Base-by-base conservation (phyloP, 2,113 vertebrate species). In the Sitta europaea region DNA sequence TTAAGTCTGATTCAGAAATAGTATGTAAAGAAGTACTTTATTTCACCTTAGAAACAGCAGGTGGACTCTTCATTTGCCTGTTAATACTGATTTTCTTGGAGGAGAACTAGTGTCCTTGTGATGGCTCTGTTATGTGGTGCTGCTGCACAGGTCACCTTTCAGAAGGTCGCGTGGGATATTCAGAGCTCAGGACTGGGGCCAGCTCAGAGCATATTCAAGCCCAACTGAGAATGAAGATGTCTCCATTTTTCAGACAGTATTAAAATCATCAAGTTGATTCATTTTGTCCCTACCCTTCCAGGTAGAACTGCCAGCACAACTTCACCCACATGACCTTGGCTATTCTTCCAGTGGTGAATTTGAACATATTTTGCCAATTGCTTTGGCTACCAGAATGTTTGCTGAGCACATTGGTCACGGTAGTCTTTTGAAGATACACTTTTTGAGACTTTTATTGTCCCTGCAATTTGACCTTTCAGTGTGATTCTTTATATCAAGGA, bases 331-430 rank as follows among this genome's bases (percentile, higher is more conserved):
- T 18, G 51, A 76, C 20, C 33, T 40, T 65, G 8, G 66, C 29
- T 57, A 0, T 42, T 35, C 15, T 57, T 85, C 23, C 38, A 71
- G 55, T 42, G 55, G 11, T 83, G 55, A 80, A 18, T 58, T 14
- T 62, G 24, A 50, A 29, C 0, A 0, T 0, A 1, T 87, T 70
- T 80, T 80, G 16, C 18, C 22, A 27, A 1, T 63, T 71, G 18
- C 24, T 72, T 88, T 72, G 58, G 22, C 33, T 80, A 28, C 22
- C 20, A 29, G 53, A 74, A 25, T 45, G 40, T 68, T 61, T 85
- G 22, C 36, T 68, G 50, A 68, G 6, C 14, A 23, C 21, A 18
- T 2, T 83, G n/a, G 58, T 36, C 11, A 25, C 8, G 29, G 36
- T 21, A 59, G 12, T 72, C n/a, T 82, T 85, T 76, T 65, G 68